Base-by-base conservation (phyloP, 2,113 vertebrate species). In the Pelodiscus sinensis region DNA sequence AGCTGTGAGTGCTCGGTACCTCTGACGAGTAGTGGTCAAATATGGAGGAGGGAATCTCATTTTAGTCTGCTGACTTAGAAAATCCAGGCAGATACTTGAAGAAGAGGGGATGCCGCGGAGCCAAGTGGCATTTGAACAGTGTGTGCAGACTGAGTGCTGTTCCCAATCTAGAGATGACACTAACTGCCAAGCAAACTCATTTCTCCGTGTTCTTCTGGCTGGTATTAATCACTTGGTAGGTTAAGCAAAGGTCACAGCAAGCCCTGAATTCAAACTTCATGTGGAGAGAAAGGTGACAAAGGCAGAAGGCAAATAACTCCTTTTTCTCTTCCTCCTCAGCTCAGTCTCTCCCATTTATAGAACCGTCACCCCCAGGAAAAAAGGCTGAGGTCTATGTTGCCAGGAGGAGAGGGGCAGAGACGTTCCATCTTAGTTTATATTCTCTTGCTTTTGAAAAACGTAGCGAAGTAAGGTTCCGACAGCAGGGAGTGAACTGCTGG, bases 401-500 rank as follows among this genome's bases (percentile, higher is more conserved):
- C n/a, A 3, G 89, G 89, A 87, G 60, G 79, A 84, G 81, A 62
- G 44, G 35, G 31, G 62, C 81, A 86, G 62, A 91, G 73, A 54
- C 0, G 0, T 60, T 0, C 0, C 73, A 80, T 83, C 0, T 3
- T 81, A 85, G 56, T 10, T 54, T 50, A 3, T 35, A 73, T 81
- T 95, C 85, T 24, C 13, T 82, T 77, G 78, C 84, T 92, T 73
- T 96, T 85, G 82, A 94, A 84, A 60, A 93, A 73, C 81, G 80
- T 87, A 95, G 84, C 83, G 73, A 92, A 97, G 86, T 81, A 87
- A 96, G 94, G 83, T 88, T 91, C 92, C 89, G 93, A 80, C 78
- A 82, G 82, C 88, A 86, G 93, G 92, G 93, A 96, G 88, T 94
- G 89, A 95, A 96, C 71, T 71, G 91, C 91, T 95, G 89, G 87